These are phyloP conservation scores for Barbus barbus DNA, from an alignment of 2,113 vertebrate species.

Conservation along the genomic window DNA sequence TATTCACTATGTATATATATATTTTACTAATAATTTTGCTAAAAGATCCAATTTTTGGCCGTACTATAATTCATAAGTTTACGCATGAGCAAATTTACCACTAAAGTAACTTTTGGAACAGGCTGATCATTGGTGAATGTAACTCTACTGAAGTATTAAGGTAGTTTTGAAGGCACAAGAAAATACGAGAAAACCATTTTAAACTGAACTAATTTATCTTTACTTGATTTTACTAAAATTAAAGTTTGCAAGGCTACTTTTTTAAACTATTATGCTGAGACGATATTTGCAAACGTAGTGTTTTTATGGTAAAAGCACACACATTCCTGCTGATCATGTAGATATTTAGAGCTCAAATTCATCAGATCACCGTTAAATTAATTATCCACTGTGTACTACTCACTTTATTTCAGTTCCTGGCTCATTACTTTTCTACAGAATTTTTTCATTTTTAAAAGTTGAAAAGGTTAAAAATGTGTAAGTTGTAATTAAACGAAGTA, in stretches of 20 bases:
- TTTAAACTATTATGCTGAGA: neutral
- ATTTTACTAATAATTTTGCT: neutral
- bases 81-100: neutral
- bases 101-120: neutral
- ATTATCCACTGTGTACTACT: conserved; percentile 21
- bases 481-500: neutral
- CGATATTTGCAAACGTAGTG: neutral
- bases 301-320: neutral
- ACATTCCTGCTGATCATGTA: neutral
- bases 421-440: neutral
- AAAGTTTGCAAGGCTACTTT: neutral
- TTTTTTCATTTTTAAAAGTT: neutral
- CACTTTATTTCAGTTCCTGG: neutral
- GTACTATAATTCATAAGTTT: neutral
- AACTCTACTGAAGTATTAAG: neutral
- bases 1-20: neutral
- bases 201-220: neutral
- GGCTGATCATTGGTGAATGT: conserved; percentile 4
- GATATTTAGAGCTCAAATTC: neutral
- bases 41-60: neutral
- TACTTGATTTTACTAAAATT: neutral
- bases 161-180: conserved; percentile 5
- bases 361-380: neutral
- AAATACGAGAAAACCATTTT: neutral
- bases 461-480: neutral